phyloP scores from a whole-genome alignment of 1,140 invertebrate species.

The Neodiprion virginianus region DNA sequence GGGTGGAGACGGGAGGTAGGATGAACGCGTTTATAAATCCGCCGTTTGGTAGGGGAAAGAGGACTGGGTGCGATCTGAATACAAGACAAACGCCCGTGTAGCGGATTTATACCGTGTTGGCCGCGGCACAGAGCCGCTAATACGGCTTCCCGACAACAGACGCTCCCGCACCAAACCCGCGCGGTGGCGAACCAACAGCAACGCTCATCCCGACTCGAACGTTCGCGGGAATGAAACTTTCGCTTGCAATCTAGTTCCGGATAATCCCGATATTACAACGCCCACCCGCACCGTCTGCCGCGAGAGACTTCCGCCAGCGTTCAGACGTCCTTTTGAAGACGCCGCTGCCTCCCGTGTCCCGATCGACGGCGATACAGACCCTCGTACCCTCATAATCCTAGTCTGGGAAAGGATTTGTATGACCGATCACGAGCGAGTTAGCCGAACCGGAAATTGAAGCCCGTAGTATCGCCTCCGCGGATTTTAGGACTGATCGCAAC shows the following conservation, averaged over 20 bases:
- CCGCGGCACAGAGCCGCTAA: slow-evolving; percentile 53
- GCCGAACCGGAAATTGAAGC: not conserved
- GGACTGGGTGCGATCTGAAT: not conserved
- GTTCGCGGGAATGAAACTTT: slow-evolving; percentile 57
- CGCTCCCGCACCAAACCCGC: slow-evolving; percentile 27
- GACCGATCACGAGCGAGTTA: not conserved
- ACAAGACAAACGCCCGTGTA: slow-evolving; percentile 29
- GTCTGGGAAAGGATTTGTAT: not conserved
- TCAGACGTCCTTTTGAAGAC: slow-evolving; percentile 2
- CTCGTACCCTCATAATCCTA: not conserved
- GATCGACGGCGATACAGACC: not conserved
- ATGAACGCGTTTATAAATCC: slow-evolving; percentile 5
- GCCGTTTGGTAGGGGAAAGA: not conserved
- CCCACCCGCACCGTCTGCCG: slow-evolving; percentile 33
- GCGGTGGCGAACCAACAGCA: slow-evolving; percentile 41
- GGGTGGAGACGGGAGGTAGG: not conserved
- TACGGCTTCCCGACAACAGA: slow-evolving; percentile 55
- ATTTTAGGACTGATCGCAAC: no score
- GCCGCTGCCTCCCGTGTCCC: not conserved
- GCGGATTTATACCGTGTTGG: slow-evolving; percentile 56
- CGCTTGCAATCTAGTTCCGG: slow-evolving; percentile 55
- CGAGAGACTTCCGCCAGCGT: not conserved
- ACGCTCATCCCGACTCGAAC: slow-evolving; percentile 34
- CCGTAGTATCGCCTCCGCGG: not conserved
- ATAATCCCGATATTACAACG: slow-evolving; percentile 55